Evolutionary conservation across 2,888 invertebrate genomes (phyloP).

Genomic region (Drosophila mulleri): DNA sequence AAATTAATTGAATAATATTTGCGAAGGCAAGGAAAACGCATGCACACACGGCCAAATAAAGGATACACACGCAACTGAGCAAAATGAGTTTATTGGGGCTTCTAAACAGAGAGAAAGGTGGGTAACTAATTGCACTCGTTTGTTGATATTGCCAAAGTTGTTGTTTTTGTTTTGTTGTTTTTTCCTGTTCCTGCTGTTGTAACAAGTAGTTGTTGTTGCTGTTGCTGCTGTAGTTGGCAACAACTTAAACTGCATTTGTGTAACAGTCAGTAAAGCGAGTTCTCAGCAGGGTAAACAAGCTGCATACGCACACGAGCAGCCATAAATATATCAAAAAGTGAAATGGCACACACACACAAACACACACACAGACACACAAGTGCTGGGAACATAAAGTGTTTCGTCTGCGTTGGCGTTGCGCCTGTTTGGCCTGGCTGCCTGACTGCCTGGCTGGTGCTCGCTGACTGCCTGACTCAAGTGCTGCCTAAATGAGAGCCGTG

Average conservation of each 20-base stretch:
- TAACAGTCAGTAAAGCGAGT: conserved; percentile 37
- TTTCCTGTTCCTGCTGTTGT: conserved; percentile 21
- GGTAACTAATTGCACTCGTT: conserved; percentile 36
- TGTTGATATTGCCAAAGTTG: conserved; percentile 2
- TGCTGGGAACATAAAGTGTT: conserved; percentile 16
- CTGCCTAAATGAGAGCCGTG: conserved; percentile 54
- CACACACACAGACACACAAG: neutral
- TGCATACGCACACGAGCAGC: conserved; percentile 27
- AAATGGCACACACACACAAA: conserved; percentile 28
- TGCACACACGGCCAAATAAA: neutral
- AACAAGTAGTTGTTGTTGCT: conserved; percentile 28
- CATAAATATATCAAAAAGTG: conserved; percentile 48
- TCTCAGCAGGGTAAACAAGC: conserved; percentile 39
- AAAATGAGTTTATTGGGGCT: conserved; percentile 70
- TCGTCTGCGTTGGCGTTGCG: conserved; percentile 8
- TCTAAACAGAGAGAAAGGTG: conserved; percentile 71
- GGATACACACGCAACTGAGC: conserved; percentile 63
- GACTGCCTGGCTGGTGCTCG: conserved; percentile 4
- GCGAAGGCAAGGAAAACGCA: conserved; percentile 9
- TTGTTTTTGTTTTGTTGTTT: conserved; percentile 10
- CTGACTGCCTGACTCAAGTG: conserved; percentile 44
- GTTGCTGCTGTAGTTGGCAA: conserved; percentile 33
- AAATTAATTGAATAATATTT: conserved; percentile 37
- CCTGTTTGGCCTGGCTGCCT: conserved; percentile 1
- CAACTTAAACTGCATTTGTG: conserved; percentile 50